Evolutionary conservation across 2,888 invertebrate genomes (phyloP).

Genomic region (Pristionchus japonicus): DNA sequence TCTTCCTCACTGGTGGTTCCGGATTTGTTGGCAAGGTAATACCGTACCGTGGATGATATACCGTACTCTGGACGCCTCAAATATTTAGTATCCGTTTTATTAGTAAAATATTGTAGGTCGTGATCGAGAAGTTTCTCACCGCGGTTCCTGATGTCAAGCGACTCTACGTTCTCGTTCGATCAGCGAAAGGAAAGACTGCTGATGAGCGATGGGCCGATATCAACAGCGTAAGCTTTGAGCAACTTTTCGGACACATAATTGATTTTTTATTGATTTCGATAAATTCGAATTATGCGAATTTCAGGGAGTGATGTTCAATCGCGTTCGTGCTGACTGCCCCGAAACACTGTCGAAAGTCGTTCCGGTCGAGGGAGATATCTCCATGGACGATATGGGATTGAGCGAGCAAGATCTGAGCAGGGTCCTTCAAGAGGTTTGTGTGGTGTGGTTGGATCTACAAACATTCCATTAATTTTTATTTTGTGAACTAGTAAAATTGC

Average conservation of each 20-base stretch:
- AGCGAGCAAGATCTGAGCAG: constrained; percentile 79
- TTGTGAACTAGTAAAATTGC: not conserved
- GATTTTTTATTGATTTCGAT: no score
- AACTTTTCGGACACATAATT: no score
- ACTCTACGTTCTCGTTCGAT: constrained; percentile 86
- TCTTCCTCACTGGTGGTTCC: constrained; percentile 94
- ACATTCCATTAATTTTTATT: not conserved
- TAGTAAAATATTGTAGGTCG: constrained; percentile 49
- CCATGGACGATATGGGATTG: constrained; percentile 77
- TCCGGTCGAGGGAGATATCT: constrained; percentile 76
- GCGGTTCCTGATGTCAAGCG: constrained; percentile 84
- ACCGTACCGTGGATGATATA: no score
- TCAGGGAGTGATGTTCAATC: constrained; percentile 76
- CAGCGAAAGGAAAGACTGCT: constrained; percentile 82
- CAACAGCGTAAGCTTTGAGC: no score
- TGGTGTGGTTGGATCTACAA: no score
- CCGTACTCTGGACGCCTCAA: no score
- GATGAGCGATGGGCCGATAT: constrained; percentile 83
- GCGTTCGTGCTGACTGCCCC: constrained; percentile 75
- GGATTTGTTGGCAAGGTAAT: constrained; percentile 90
- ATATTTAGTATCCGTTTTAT: no score
- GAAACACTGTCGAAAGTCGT: constrained; percentile 76
- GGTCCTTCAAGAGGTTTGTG: constrained; percentile 80
- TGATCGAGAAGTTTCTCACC: constrained; percentile 89
- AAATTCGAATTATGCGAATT: constrained; percentile 27